Base-by-base conservation (phyloP, 2,797 vertebrate genomes). In the Darevskia nairensis region DNA sequence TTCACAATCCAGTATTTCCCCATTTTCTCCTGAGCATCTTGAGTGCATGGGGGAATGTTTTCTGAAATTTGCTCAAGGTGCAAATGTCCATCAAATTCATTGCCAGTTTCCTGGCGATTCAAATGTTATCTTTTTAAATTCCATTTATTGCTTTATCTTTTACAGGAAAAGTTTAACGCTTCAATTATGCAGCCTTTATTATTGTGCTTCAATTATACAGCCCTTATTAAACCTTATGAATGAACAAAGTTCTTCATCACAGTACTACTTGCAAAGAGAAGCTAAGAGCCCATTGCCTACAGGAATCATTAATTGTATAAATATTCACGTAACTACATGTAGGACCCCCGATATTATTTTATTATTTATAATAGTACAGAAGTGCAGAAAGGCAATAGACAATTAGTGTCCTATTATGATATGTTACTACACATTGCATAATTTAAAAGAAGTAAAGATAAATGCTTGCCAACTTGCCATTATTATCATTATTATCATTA, bases 281-380 rank as follows among this genome's bases (percentile, higher is more conserved):
- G 41, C 66, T 85, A 92, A 89, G 75, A 94, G 84, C 78, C 41
- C 89, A 89, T 55, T 83, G 69, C 76, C 75, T 86, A 4, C 50
- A 90, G 78, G 80, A 94, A 89, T 85, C 46, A 86, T 41, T 89
- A 87, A 89, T 86, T 87, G 82, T 81, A 61, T 87, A 91, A 92
- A 89, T n/a, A 91, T 88, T 92, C 85, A 6, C 89, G 39, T 25
- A 86, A 84, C 61, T 83, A 80, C 66, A 84, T 64, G 3, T 89
- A 86, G 55, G 27, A 88, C 82, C 25, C 50, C 32, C 90, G 41
- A 25, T 77, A 41, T 71, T 7, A 50, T 82, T 77, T 87, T 11
- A 71, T 69, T 89, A 86, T 21, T 8, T 82, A 59, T 85, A 35
- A 90, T 59, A 88, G 55, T 84, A 41, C 2, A 66, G 75, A 86